A percentile compares a stretch with the other conserved stretches of the same genome.
Conservation (phyloP, 2,888 invertebrate genomes). For the Molanna angustata region DNA sequence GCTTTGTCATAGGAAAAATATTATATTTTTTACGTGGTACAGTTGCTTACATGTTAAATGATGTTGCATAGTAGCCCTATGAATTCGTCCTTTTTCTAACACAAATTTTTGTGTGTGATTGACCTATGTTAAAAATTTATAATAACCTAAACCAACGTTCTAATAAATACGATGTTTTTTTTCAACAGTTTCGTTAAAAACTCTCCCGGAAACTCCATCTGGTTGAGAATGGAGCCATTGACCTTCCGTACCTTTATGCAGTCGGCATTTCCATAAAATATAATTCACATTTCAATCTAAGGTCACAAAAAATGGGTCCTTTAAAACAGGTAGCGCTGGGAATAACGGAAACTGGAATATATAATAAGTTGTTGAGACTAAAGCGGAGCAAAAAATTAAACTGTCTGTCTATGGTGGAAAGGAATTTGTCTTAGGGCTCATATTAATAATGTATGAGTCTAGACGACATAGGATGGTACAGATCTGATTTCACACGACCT, state of each 20-base stretch:
- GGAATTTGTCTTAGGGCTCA: constrained; percentile 18
- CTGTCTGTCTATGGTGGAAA: constrained; percentile 19
- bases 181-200: too few relatives aligned
- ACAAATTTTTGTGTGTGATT: too few relatives aligned
- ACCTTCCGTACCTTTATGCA: background rate
- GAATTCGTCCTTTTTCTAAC: too few relatives aligned
- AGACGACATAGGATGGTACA: constrained; percentile 8
- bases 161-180: too few relatives aligned
- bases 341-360: constrained; percentile 31
- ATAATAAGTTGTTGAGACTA: constrained; percentile 16
- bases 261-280: constrained; percentile 1
- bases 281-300: constrained; percentile 4
- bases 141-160: too few relatives aligned
- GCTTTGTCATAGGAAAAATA: too few relatives aligned
- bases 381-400: constrained; percentile 27
- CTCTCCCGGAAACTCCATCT: too few relatives aligned
- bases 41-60: too few relatives aligned
- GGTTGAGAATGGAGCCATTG: background rate
- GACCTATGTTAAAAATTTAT: too few relatives aligned
- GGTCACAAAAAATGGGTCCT: constrained; percentile 24
- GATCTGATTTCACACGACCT: constrained; percentile 27
- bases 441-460: constrained; percentile 29
- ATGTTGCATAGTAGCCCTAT: too few relatives aligned
- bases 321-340: constrained; percentile 29
- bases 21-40: too few relatives aligned